phyloP scores from a whole-genome alignment of 2,888 invertebrate species.

The Nasonia oneida region DNA sequence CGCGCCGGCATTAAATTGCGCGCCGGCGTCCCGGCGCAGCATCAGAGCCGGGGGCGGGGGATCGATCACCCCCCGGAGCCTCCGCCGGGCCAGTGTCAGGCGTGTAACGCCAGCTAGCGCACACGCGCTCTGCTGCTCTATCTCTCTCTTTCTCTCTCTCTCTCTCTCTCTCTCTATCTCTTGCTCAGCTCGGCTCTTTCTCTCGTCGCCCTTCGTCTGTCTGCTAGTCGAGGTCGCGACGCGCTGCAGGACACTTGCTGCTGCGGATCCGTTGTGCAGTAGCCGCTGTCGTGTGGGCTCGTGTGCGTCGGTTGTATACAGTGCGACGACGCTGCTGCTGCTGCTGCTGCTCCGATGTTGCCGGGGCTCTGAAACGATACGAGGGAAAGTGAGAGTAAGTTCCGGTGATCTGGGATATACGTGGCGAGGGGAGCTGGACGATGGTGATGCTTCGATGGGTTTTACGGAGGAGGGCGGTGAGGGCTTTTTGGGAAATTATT shows the following conservation, averaged over 20 bases:
- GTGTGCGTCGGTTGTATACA: background rate
- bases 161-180: slow-evolving; percentile 7
- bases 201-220: slow-evolving; percentile 5
- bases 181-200: background rate
- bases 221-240: slow-evolving; percentile 15
- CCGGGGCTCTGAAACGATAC: background rate
- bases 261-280: background rate
- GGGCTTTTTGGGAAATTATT: too few species aligned
- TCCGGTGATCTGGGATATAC: background rate
- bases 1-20: slow-evolving; percentile 68
- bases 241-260: slow-evolving; percentile 1
- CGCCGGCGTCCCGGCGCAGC: slow-evolving; percentile 69
- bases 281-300: background rate
- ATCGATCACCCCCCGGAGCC: slow-evolving; percentile 45
- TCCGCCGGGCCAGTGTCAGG: slow-evolving; percentile 38
- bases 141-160: slow-evolving; percentile 10
- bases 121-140: slow-evolving; percentile 33
- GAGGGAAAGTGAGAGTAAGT: background rate
- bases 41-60: slow-evolving; percentile 19
- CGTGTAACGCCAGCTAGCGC: slow-evolving; percentile 51
- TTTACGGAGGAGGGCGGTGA: background rate
- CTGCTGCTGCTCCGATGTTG: background rate
- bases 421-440: background rate
- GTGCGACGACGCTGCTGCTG: background rate
- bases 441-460: background rate